These are phyloP conservation scores for honey bee (Apis mellifera) DNA, from an alignment of 1,140 invertebrate genomes.

Conservation along the genomic window Amel_HAv3.1 CM009940.2:2350501-2351000, in stretches of 20 bases:
- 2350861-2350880: slow-evolving; percentile 26
- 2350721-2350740: slow-evolving; percentile 18
- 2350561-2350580: slow-evolving; percentile 17
- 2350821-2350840: slow-evolving; percentile 52
- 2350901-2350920: slow-evolving; percentile 38
- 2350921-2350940: slow-evolving; percentile 16
- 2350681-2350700: slow-evolving; percentile 57
- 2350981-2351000: not conserved
- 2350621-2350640: not conserved
- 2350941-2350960: not conserved
- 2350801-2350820: slow-evolving; percentile 32
- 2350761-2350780: slow-evolving; percentile 45
- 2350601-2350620: slow-evolving; percentile 2
- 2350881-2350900: slow-evolving; percentile 30
- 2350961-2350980: not conserved
- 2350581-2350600: slow-evolving; percentile 33
- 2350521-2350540: slow-evolving; percentile 24
- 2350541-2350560: slow-evolving; percentile 28
- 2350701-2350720: slow-evolving; percentile 28
- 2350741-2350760: slow-evolving; percentile 28
- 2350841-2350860: slow-evolving; percentile 49
- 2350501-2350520: slow-evolving; percentile 27
- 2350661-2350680: slow-evolving; percentile 58
- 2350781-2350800: slow-evolving; percentile 44
- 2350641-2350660: slow-evolving; percentile 54